Conservation (phyloP, 2,797 vertebrate species). For the Paguma larvata region DNA sequence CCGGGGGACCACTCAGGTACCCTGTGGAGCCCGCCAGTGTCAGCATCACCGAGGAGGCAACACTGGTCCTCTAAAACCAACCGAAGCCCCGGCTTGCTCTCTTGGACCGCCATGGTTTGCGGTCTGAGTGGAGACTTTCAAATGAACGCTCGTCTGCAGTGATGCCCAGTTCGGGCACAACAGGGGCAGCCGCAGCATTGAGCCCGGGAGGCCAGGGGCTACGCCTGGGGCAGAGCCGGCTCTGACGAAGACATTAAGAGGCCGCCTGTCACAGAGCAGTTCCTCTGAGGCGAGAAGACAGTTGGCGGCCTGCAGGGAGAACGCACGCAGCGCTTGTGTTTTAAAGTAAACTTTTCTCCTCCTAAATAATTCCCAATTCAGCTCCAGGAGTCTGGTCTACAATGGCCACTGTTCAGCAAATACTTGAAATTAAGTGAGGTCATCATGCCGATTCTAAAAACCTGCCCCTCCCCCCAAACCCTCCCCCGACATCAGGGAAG, state of each 20-base stretch:
- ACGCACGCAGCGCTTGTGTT: not conserved
- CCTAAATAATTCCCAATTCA: not conserved
- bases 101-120: not conserved
- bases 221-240: not conserved
- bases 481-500: not conserved
- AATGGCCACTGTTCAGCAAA: not conserved
- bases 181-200: not conserved
- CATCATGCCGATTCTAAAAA: not conserved
- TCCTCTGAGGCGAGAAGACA: rapidly evolving
- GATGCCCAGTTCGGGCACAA: not conserved
- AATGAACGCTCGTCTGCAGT: not conserved
- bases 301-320: not conserved
- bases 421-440: not conserved
- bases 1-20: not conserved
- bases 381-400: not conserved
- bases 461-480: not conserved
- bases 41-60: not conserved
- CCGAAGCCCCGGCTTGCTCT: not conserved
- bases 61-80: not conserved
- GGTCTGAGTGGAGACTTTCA: not conserved
- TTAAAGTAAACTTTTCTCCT: not conserved
- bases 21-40: not conserved
- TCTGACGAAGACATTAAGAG: not conserved
- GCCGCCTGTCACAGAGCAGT: not conserved
- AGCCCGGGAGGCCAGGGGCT: not conserved